Base-by-base conservation (phyloP, 2,888 invertebrate genomes). In the Panzeria rudis region DNA sequence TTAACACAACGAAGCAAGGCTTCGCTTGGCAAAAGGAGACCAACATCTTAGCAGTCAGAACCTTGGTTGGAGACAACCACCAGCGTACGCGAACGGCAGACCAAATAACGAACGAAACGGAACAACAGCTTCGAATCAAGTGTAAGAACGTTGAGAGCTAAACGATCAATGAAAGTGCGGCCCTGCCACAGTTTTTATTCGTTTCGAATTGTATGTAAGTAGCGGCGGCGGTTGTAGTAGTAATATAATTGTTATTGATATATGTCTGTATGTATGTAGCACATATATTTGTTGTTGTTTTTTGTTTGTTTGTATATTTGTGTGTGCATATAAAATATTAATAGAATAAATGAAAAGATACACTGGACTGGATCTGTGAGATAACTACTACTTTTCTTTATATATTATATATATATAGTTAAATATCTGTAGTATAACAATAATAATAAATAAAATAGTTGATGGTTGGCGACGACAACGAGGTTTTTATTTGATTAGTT, bases 1-100 rank as follows among this genome's bases (percentile, higher is more conserved):
- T 92, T 92, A 92, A 89, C 88, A 91, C 91, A 89, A 91, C 92
- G 92, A 92, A 92, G 92, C 92, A 88, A 89, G 89, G 92, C 92
- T 92, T 92, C 92, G 92, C 90, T 89, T 88, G 89, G 90, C 91
- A 89, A 89, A 90, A 91, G 88, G 89, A 91, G 88, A 89, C 92
- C 89, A 92, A 89, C 92, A 92, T 92, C 90, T 90, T 90, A 89
- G 87, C 87, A 89, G 71, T 71, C 71, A 71, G 88, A 90, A 90
- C 89, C 89, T 89, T 84, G 89, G 89, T 90, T 89, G 91, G n/a
- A 89, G 88, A 87, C 90, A 90, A 91, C 90, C 92, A 90, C 88
- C 89, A 89, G 82, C 83, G 69, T 69, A 78, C 72, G 84, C 79
- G 72, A 72, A 84, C 84, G 56, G 64, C 80, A 23, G 54, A 80